Percentiles rank a stretch among this genome's conserved stretches.
Conservation (phyloP, 2,797 vertebrate genomes). For the Cryptoblepharus egeriae region DNA sequence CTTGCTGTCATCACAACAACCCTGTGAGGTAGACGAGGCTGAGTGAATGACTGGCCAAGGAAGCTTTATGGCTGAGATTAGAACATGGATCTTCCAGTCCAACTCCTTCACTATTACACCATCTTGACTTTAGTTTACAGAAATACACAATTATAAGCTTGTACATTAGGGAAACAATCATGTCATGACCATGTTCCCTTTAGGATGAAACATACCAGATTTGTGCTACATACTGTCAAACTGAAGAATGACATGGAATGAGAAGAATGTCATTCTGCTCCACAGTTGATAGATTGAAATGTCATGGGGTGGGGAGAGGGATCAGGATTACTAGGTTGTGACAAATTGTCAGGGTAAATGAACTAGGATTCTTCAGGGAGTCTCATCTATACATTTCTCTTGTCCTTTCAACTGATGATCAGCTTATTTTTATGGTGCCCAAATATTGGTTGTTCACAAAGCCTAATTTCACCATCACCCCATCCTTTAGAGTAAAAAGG, state of each 20-base stretch:
- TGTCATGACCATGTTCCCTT: not conserved
- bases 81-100: no score
- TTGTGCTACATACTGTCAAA: not conserved
- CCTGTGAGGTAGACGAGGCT: no score
- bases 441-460: slow-evolving; percentile 15
- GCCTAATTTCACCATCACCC: not conserved
- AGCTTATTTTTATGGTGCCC: not conserved
- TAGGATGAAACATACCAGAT: not conserved
- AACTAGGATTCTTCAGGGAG: slow-evolving; percentile 11
- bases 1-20: no score
- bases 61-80: no score
- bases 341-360: not conserved
- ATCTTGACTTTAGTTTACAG: no score
- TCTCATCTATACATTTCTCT: not conserved
- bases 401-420: not conserved
- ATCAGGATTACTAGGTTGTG: not conserved
- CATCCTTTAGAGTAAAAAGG: not conserved
- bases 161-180: not conserved
- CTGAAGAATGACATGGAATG: not conserved
- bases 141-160: not conserved
- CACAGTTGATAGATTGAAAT: not conserved
- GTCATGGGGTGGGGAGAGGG: not conserved
- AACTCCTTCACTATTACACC: not conserved
- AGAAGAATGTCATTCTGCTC: not conserved
- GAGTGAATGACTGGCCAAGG: no score